phyloP scores from a whole-genome alignment of 2,797 vertebrate genomes.

The Mastacembelus armatus region DNA sequence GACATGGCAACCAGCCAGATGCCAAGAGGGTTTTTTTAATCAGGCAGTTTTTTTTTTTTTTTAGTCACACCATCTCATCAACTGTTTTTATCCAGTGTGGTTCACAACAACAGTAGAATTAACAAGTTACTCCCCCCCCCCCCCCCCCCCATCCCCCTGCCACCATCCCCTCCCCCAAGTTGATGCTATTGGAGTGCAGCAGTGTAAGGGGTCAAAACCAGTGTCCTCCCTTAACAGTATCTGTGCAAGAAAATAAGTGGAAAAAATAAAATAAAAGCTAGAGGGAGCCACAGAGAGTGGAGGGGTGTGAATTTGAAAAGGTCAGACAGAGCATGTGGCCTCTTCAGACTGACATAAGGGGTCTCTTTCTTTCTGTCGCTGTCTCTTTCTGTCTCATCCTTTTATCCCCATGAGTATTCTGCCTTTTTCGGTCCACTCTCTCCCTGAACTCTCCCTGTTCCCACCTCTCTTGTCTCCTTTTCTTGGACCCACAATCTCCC shows the following conservation, averaged over 20 bases:
- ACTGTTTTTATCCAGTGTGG: not conserved
- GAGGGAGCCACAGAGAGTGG: conserved; percentile 18
- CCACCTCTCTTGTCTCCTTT: conserved; percentile 11
- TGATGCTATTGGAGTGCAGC: not conserved
- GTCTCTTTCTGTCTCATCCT: conserved; percentile 51
- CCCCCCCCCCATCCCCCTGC: no score
- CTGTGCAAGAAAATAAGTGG: conserved; percentile 5
- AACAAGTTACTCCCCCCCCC: no score
- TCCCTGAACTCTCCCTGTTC: not conserved
- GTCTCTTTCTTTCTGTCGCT: conserved; percentile 35
- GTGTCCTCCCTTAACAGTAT: not conserved
- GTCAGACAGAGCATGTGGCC: conserved; percentile 63
- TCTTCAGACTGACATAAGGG: conserved; percentile 52
- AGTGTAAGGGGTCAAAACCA: not conserved
- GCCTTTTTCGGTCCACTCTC: conserved; percentile 22
- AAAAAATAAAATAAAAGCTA: conserved; percentile 13
- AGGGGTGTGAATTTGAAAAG: conserved; percentile 69
- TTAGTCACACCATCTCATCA: not conserved
- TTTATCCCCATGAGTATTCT: conserved; percentile 36
- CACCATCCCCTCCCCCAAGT: no score
- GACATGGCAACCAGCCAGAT: not conserved
- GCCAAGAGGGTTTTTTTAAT: not conserved
- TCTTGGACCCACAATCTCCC: conserved; percentile 10
- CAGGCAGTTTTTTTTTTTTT: not conserved
- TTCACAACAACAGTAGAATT: not conserved